Evolutionary conservation across 1,140 invertebrate species (phyloP).

Genomic region (Drosophila lini): DNA sequence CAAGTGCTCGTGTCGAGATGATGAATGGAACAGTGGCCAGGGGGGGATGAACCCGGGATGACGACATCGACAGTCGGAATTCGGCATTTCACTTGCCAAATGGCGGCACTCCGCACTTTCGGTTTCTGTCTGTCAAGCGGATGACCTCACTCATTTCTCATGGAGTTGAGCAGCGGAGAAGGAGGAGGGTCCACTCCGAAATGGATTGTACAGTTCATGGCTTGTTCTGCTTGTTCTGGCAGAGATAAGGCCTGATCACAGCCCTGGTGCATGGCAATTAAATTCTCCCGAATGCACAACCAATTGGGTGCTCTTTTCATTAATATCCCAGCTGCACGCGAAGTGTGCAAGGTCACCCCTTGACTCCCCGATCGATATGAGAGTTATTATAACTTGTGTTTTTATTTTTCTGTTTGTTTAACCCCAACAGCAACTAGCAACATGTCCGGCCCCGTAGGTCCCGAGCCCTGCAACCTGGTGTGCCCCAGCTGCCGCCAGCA

Average conservation of each 20-base stretch:
- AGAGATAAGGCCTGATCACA: conserved; percentile 25
- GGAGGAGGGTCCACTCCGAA: background rate
- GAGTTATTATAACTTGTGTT: conserved; percentile 7
- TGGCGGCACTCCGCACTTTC: conserved; percentile 3
- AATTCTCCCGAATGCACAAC: background rate
- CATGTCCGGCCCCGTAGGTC: conserved; percentile 83
- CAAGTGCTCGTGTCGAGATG: conserved; percentile 2
- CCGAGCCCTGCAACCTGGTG: conserved; percentile 79
- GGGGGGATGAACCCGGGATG: background rate
- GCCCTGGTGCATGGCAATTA: conserved; percentile 26
- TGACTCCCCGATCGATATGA: conserved; percentile 17
- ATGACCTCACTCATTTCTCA: conserved; percentile 13
- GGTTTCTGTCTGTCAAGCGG: background rate
- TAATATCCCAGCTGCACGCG: conserved; percentile 27
- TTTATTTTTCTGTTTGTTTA: background rate
- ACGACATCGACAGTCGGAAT: conserved; percentile 12
- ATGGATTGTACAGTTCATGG: background rate
- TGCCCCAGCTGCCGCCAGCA: conserved; percentile 86
- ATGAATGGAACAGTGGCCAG: background rate
- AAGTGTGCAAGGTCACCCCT: conserved; percentile 30
- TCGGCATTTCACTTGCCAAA: conserved; percentile 1
- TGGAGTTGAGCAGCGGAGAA: background rate
- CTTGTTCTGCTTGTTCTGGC: background rate
- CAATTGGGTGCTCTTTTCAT: conserved; percentile 9
- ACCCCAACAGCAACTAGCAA: background rate